Base-by-base conservation (phyloP, 2,888 invertebrate genomes). In the Epistrophella euchroma region DNA sequence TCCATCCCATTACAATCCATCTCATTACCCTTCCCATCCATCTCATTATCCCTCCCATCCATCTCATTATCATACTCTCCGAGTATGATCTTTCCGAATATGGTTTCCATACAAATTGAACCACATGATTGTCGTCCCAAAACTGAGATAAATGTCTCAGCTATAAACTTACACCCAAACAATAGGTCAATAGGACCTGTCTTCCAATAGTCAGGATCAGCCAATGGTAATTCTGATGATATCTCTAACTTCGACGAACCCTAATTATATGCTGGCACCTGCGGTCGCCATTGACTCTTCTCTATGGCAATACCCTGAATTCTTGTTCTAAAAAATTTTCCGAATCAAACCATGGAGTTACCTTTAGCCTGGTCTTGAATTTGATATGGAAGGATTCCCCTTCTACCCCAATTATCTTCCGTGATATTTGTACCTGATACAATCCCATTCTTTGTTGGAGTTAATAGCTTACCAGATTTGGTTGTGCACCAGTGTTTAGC, bases 261-360 rank as follows among this genome's bases (percentile, higher is more conserved):
- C 9, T 1, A 35, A 35, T 35, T 2, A 10, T 2, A 10, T 19
- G 47, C 11, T 11, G 47, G 47, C 28, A 47, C 19, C 0, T 7
- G 19, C 9, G 47, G 19, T n/a, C 47, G 32, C 47, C 17, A 64
- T 64, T 64, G 47, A 2, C 47, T 32, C 17, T 32, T 47, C 32
- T 64, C 25, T 17, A n/a, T n/a, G 47, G 47, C 25, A 32, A 13
- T 15, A 64, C 17, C 10, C 32, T 32, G n/a, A 64, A 45, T 17
- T 28, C 64, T 17, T 64, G 45, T 4, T 64, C 45, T 28, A 64
- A 32, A 4, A 28, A 64, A 13, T 32, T 32, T 17, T 25, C 11
- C 6, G 47, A 64, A 17, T 64, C 32, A 47, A 64, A 64, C 64
- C 64, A 64, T 32, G 47, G 17, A 25, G 2, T 4, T 4, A 25